Percentiles rank a stretch among this genome's conserved stretches.
phyloP scores from a whole-genome alignment of 2,888 invertebrate genomes.

The Dynastes tityus region DNA sequence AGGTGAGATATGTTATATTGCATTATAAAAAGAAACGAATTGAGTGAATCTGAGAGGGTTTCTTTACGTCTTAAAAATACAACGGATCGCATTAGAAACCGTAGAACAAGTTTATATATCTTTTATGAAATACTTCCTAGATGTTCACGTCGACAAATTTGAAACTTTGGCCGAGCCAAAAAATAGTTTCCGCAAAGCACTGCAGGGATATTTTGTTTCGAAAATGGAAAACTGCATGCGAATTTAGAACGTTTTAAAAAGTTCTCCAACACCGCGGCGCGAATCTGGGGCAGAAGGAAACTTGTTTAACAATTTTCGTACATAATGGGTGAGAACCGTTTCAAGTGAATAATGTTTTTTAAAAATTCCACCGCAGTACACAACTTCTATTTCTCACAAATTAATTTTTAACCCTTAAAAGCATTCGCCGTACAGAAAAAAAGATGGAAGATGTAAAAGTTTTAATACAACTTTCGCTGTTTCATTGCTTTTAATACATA shows the following conservation, averaged over 20 bases:
- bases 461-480: conserved; percentile 18
- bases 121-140: conserved; percentile 20
- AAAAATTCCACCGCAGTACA: conserved; percentile 18
- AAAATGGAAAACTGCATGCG: conserved; percentile 33
- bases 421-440: background rate
- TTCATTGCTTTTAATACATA: conserved; percentile 13
- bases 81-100: background rate
- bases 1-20: conserved; percentile 3
- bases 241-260: conserved; percentile 38
- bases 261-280: background rate
- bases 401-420: conserved; percentile 23
- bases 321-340: conserved; percentile 16
- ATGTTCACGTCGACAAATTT: conserved; percentile 4
- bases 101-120: conserved; percentile 17
- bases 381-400: conserved; percentile 10
- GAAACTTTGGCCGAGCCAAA: conserved; percentile 8
- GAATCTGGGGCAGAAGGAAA: conserved; percentile 32
- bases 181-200: conserved; percentile 17
- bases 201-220: conserved; percentile 13
- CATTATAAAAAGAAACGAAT: background rate
- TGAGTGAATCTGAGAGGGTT: background rate
- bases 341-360: conserved; percentile 20
- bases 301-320: conserved; percentile 29
- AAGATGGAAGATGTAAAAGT: conserved; percentile 2
- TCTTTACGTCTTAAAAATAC: conserved; percentile 1